phyloP scores from a whole-genome alignment of 2,113 vertebrate species.

The Romanogobio albipinnatus region DNA sequence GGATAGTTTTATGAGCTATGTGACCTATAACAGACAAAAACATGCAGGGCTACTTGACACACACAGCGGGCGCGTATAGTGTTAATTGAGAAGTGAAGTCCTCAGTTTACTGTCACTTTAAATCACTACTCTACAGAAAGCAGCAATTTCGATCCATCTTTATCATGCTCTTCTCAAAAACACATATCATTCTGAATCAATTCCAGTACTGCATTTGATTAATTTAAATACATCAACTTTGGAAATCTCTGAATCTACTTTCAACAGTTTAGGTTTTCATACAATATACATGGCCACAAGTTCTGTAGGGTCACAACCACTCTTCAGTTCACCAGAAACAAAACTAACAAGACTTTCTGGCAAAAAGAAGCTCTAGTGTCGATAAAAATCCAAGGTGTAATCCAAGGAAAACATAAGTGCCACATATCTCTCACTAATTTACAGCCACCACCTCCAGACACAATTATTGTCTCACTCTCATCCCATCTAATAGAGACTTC shows the following conservation, averaged over 20 bases:
- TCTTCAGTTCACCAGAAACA: neutral
- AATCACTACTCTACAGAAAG: constrained; percentile 47
- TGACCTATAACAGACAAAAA: constrained; percentile 62
- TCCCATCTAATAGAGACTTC: constrained; percentile 51
- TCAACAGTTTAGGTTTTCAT: neutral
- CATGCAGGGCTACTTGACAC: constrained; percentile 44
- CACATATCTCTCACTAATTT: neutral
- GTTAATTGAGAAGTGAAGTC: constrained; percentile 51
- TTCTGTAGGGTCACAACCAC: neutral
- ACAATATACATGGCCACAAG: neutral
- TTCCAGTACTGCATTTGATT: neutral
- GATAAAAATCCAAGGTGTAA: neutral
- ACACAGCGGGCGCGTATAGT: constrained; percentile 53
- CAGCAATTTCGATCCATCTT: neutral
- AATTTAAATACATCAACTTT: neutral
- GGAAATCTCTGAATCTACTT: neutral
- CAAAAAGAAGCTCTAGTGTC: neutral
- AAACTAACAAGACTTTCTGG: neutral
- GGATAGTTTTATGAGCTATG: constrained; percentile 66
- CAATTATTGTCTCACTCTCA: neutral
- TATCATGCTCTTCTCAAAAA: constrained; percentile 11
- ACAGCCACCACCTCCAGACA: neutral
- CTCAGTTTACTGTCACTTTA: constrained; percentile 53
- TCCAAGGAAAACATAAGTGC: neutral
- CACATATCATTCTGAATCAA: neutral